These are phyloP conservation scores for Encarsia formosa DNA, from an alignment of 2,888 invertebrate genomes.

Conservation along the genomic window DNA sequence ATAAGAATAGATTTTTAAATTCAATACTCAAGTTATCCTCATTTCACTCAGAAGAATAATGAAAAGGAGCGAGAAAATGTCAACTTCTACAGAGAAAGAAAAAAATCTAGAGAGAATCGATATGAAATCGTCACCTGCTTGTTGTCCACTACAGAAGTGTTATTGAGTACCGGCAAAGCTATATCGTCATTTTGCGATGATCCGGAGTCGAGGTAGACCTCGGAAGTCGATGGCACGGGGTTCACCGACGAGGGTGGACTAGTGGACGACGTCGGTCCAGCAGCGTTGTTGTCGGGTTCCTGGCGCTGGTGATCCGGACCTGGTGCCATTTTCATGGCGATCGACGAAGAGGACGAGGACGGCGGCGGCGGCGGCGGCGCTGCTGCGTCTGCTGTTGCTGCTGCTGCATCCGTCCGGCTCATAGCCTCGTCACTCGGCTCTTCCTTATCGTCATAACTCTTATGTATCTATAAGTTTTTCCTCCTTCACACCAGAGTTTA, in stretches of 20 bases:
- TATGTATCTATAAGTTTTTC: neutral
- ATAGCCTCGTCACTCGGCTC: neutral
- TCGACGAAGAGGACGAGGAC: conserved; percentile 16
- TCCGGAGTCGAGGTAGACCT: neutral
- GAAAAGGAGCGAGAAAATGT: no score
- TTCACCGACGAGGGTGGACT: neutral
- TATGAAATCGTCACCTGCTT: conserved; percentile 18
- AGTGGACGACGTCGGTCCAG: neutral
- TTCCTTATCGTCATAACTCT: no score
- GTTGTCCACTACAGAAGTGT: conserved; percentile 22
- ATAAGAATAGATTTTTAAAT: no score
- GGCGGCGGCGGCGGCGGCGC: no score
- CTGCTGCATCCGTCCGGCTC: conserved; percentile 2
- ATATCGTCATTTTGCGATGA: conserved; percentile 11
- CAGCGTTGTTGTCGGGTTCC: conserved; percentile 8
- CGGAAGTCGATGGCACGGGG: neutral
- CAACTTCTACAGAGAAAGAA: neutral
- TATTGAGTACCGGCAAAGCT: conserved; percentile 20
- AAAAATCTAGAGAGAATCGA: neutral
- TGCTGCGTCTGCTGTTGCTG: conserved; percentile 7
- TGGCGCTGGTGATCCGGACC: conserved; percentile 26
- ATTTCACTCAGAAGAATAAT: neutral
- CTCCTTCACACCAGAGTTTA: neutral
- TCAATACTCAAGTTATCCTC: neutral
- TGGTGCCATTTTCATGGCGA: conserved; percentile 27